phyloP scores from a whole-genome alignment of 2,888 invertebrate species.

The Drosophila peninsularis region DNA sequence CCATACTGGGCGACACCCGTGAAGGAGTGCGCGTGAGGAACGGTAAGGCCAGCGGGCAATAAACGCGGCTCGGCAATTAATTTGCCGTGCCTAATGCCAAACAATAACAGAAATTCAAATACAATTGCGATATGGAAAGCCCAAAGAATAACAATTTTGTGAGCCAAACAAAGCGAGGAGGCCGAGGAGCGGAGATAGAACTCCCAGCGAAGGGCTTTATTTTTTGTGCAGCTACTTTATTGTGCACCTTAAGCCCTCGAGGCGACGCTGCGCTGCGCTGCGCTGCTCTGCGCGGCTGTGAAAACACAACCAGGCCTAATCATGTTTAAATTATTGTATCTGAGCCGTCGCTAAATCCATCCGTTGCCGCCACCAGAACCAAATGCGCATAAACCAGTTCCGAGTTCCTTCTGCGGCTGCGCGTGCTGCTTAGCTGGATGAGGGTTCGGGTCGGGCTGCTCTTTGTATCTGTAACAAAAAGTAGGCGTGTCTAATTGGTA shows the following conservation, averaged over 20 bases:
- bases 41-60: constrained; percentile 80
- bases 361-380: constrained; percentile 63
- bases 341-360: constrained; percentile 53
- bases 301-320: constrained; percentile 84
- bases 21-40: constrained; percentile 85
- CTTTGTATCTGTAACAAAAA: constrained; percentile 52
- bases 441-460: constrained; percentile 30
- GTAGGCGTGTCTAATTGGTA: constrained; percentile 82
- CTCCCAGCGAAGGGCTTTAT: constrained; percentile 30
- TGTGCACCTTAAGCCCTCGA: constrained; percentile 76
- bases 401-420: constrained; percentile 54
- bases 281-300: constrained; percentile 76
- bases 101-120: constrained; percentile 61
- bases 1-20: constrained; percentile 89
- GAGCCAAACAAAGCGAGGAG: constrained; percentile 6
- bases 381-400: constrained; percentile 81
- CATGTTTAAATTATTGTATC: constrained; percentile 84
- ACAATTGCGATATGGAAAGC: constrained; percentile 73
- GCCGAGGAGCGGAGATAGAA: neutral
- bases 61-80: constrained; percentile 70
- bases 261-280: constrained; percentile 43
- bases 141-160: constrained; percentile 69
- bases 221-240: constrained; percentile 58
- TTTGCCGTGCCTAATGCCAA: constrained; percentile 75
- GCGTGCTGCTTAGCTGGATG: constrained; percentile 64